Percentiles rank a stretch among this genome's conserved stretches.
phyloP scores from a whole-genome alignment of 2,888 invertebrate genomes.

The Tetragonula carbonaria region DNA sequence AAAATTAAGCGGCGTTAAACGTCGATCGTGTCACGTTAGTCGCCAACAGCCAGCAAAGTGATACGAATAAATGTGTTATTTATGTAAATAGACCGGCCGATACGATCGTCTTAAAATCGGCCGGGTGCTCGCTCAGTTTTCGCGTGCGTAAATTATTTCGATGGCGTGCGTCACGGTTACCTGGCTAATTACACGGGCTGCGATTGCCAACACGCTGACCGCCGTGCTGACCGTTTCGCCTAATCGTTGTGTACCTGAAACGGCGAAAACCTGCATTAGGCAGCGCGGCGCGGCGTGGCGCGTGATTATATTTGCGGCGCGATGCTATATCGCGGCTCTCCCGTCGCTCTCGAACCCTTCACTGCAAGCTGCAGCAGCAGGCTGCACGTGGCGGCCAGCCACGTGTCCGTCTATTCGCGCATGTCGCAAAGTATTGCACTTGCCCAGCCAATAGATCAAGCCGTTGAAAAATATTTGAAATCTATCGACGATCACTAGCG shows the following conservation, averaged over 20 bases:
- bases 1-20: slow-evolving; percentile 46
- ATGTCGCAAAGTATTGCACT: slow-evolving; percentile 16
- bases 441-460: background rate
- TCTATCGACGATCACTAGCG: no score
- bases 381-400: slow-evolving; percentile 41
- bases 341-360: slow-evolving; percentile 59
- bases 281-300: slow-evolving; percentile 27
- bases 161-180: slow-evolving; percentile 33
- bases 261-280: slow-evolving; percentile 47
- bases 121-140: slow-evolving; percentile 35
- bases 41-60: slow-evolving; percentile 40
- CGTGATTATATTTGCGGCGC: slow-evolving; percentile 46
- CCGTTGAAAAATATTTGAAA: background rate
- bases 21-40: slow-evolving; percentile 49
- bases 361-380: slow-evolving; percentile 35
- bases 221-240: background rate
- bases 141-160: slow-evolving; percentile 36
- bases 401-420: background rate
- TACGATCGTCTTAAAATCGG: slow-evolving; percentile 47
- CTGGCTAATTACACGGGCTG: slow-evolving; percentile 53
- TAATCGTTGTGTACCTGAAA: slow-evolving; percentile 20
- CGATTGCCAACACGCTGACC: slow-evolving; percentile 11
- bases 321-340: slow-evolving; percentile 29
- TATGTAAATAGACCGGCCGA: slow-evolving; percentile 53
- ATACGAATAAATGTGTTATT: slow-evolving; percentile 40